Percentiles rank a stretch among this genome's conserved stretches.
These are phyloP conservation scores for Malurus splendens DNA, from an alignment of 2,797 vertebrate species.

Conservation along the genomic window DNA sequence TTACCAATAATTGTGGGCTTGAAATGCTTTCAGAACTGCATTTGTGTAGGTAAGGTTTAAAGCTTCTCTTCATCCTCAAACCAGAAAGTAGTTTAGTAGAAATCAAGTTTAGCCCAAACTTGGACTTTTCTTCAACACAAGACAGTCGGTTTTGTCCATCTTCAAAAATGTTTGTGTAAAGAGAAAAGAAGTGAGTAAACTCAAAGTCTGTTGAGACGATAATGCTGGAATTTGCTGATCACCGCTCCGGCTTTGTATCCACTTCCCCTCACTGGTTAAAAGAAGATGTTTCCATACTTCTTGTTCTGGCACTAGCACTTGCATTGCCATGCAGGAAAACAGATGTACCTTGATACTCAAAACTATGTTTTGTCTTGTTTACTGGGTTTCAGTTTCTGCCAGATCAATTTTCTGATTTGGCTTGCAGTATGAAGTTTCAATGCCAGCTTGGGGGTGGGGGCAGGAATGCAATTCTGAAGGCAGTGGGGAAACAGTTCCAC, in stretches of 20 bases:
- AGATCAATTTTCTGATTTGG: not conserved
- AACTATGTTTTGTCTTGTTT: not conserved
- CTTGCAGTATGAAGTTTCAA: not conserved
- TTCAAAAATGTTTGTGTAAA: not conserved
- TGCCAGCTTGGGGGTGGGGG: not conserved
- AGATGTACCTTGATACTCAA: not conserved
- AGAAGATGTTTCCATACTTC: not conserved
- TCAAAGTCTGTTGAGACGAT: not conserved
- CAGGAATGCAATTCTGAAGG: not conserved
- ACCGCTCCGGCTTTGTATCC: accelerated
- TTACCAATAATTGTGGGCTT: not conserved
- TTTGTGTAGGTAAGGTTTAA: not conserved
- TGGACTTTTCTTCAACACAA: not conserved
- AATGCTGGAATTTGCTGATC: not conserved
- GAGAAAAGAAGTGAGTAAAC: not conserved
- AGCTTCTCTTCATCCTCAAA: not conserved
- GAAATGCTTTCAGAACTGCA: not conserved
- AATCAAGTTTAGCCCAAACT: not conserved
- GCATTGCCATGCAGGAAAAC: not conserved
- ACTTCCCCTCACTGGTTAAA: not conserved
- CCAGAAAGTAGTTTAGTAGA: not conserved
- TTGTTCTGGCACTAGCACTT: not conserved
- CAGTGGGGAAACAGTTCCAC: not conserved
- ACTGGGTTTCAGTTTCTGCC: not conserved
- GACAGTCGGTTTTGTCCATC: not conserved